Conservation (phyloP, 2,888 invertebrate genomes). For the Hemaris fuciformis region DNA sequence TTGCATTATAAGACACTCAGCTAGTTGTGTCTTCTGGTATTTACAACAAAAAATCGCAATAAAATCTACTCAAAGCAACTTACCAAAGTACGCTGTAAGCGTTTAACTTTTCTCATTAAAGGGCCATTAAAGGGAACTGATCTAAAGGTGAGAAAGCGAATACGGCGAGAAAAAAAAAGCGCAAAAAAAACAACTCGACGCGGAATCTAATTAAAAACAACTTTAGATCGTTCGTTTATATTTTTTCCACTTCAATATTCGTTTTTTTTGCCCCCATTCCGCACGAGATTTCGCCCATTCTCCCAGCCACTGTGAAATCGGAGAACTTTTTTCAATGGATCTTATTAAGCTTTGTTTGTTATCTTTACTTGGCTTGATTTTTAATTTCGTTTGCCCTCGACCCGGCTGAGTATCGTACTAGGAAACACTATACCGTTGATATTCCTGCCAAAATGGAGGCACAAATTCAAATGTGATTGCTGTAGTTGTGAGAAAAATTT, state of each 20-base stretch:
- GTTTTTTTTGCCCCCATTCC: constrained; percentile 6
- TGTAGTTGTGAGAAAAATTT: not conserved
- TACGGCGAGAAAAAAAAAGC: constrained; percentile 43
- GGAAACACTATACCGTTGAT: not conserved
- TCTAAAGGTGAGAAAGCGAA: constrained; percentile 50
- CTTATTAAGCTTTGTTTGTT: constrained; percentile 15
- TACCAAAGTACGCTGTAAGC: constrained; percentile 20
- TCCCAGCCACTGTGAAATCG: constrained; percentile 3
- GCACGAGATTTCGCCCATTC: constrained; percentile 6
- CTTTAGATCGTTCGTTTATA: constrained; percentile 23
- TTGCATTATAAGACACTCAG: too few species aligned
- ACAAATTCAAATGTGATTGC: not conserved
- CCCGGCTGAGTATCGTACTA: not conserved
- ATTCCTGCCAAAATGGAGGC: not conserved
- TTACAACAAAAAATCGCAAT: not conserved
- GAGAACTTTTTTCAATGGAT: constrained; percentile 13
- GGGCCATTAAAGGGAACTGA: constrained; percentile 45
- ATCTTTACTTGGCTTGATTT: constrained; percentile 16
- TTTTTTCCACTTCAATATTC: constrained; percentile 13
- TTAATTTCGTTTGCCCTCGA: constrained; percentile 13
- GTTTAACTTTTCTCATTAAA: constrained; percentile 64
- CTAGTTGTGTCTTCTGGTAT: not conserved
- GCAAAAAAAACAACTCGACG: constrained; percentile 42
- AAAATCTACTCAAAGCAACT: constrained; percentile 1
- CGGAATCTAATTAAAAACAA: constrained; percentile 62